Base-by-base conservation (phyloP, 1,140 invertebrate genomes). In the Diorhabda carinulata region DNA sequence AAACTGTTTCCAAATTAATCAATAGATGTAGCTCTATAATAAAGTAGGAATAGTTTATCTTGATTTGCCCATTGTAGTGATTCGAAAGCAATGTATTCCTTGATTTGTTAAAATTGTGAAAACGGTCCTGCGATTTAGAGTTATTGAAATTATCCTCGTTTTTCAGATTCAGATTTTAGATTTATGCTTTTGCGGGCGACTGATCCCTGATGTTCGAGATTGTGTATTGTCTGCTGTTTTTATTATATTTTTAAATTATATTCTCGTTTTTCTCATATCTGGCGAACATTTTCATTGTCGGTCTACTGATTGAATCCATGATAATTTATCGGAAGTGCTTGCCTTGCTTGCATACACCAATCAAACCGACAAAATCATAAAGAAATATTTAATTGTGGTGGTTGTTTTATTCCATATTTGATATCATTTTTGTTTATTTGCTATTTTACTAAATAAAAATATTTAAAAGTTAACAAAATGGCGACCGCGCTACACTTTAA, bases 241-340 rank as follows among this genome's bases (percentile, higher is more conserved):
- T 57, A 57, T 57, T 69, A 57, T 57, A 41, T 57, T 69, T 25
- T 57, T 69, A 64, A 59, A 66, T 66, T 44, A 60, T 45, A 43
- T 41, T 43, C 59, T 61, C n/a, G 59, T 43, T 45, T 60, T 41
- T 43, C 59, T 61, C 43, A 66, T 43, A 71, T 69, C 40, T 64
- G 71, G 47, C 70, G 73, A 7, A 47, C 64, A 52, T 64, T 68
- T 43, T 43, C 66, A 43, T 71, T 42, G 56, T 52, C 47, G 63
- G 65, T 52, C 4, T 61, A 57, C 10, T 70, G 62, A 71, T 47
- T 61, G 68, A 67, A 65, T 68, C 72, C 6, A 52, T 74, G 10
- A 73, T 76, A n/a, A 78, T 76, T 45, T 80, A 77, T 25, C 75
- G 78, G 57, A 75, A 72, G 62, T 78, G 75, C 71, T 76, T 76